Evolutionary conservation across 2,888 invertebrate species (phyloP).

Genomic region (Hydraecia micacea): DNA sequence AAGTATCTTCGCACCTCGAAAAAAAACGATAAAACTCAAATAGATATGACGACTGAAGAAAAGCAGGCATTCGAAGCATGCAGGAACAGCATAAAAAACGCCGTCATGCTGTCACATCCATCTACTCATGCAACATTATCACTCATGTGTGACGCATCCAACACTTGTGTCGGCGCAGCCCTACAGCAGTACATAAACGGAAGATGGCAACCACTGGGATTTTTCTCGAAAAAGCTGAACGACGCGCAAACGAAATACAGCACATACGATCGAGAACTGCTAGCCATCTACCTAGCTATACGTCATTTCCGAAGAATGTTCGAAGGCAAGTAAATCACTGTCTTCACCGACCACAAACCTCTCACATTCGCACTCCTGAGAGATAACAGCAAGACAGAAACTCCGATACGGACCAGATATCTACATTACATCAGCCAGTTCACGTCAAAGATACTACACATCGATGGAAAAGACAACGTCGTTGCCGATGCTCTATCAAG

Average conservation of each 20-base stretch:
- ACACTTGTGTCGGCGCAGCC: too few relatives aligned
- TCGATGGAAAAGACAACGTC: conserved; percentile 4
- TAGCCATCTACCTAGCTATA: too few relatives aligned
- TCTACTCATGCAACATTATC: too few relatives aligned
- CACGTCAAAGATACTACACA: neutral
- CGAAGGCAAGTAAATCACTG: neutral
- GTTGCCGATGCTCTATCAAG: too few relatives aligned
- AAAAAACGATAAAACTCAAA: neutral
- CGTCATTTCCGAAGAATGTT: neutral
- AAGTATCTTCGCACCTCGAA: neutral
- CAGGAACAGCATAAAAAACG: neutral
- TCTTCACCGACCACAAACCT: neutral
- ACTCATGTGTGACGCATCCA: too few relatives aligned
- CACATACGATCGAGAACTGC: too few relatives aligned
- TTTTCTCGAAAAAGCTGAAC: too few relatives aligned
- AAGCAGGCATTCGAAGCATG: neutral
- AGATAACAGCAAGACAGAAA: conserved; percentile 13
- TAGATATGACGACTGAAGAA: neutral
- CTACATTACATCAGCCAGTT: conserved; percentile 4
- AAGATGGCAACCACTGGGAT: too few relatives aligned
- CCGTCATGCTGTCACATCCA: neutral
- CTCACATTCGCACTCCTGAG: neutral
- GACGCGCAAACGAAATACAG: too few relatives aligned
- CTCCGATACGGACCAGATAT: neutral
- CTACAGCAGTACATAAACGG: too few relatives aligned